Base-by-base conservation (phyloP, 2,888 invertebrate species). In the Cenopis cana region DNA sequence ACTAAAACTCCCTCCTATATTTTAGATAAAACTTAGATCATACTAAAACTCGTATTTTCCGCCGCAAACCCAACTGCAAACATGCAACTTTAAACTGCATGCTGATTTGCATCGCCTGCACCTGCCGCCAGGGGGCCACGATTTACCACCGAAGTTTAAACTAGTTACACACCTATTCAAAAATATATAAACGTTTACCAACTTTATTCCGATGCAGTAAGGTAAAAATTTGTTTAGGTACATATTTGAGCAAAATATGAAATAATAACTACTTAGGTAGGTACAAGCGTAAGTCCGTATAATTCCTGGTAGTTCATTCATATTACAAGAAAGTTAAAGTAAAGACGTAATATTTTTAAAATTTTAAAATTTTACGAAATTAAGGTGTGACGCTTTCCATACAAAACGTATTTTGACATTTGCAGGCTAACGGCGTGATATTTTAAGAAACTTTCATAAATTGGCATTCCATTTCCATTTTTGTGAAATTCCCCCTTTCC, bases 11-110 rank as follows among this genome's bases (percentile, higher is more conserved):
- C 6, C 33, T 0, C 24, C 24, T 24, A 24, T 24, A 24, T 24
- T 33, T 60, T 10, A 33, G 29, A 49, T 61, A 50, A 61, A 61
- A 49, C 33, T 57, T 57, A 57, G 57, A 41, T 59, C 41, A n/a
- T 11, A 12, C 11, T 18, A 9, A 41, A 12, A n/a, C 46, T 46
- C 49, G 17, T 33, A 18, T 50, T 17, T 50, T 12, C 49, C 50
- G n/a, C 12, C 10, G 41, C 41, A 41, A 55, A 41, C 59, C 36
- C n/a, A 57, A 24, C 41, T 20, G 36, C 61, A 61, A 50, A 62
- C 62, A 52, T 62, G 62, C 62, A 62, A 62, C 50, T 62, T 62
- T 50, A 52, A 52, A 62, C 62, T 62, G 50, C 62, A 50, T 14
- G 61, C 50, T 50, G 33, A 62, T 50, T 50, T 49, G 50, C 49